A percentile compares a stretch with the other conserved stretches of the same genome.
These are phyloP conservation scores for Panthera uncia DNA, from an alignment of 2,113 vertebrate genomes.

Conservation along the genomic window DNA sequence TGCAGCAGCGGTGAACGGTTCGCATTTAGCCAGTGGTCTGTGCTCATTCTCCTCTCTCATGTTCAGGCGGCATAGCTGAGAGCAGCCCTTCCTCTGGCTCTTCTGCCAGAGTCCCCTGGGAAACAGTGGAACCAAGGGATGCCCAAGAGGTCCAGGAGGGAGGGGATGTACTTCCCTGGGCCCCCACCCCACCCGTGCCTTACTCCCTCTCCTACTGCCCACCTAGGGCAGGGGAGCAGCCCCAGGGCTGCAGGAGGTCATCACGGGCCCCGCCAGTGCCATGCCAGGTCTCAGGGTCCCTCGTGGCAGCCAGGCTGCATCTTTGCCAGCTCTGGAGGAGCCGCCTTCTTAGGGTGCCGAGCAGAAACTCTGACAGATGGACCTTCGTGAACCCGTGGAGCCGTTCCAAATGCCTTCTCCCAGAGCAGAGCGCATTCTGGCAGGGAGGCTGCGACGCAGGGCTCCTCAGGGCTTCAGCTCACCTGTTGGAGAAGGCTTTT, in stretches of 20 bases:
- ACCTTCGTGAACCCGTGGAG: slow-evolving; percentile 9
- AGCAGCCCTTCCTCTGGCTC: neutral
- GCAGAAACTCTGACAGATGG: slow-evolving; percentile 66
- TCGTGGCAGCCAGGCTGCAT: neutral
- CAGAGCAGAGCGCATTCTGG: neutral
- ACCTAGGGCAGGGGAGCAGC: neutral
- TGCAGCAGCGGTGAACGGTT: neutral
- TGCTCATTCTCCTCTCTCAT: neutral
- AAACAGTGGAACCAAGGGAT: neutral
- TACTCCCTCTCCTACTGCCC: neutral
- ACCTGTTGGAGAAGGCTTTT: neutral
- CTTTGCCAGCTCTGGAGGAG: slow-evolving; percentile 9
- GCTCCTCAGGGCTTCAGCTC: neutral
- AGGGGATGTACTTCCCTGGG: neutral
- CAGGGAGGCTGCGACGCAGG: neutral
- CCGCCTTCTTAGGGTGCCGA: neutral
- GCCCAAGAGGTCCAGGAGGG: neutral
- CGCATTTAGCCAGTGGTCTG: neutral
- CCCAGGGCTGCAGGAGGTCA: neutral
- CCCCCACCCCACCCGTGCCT: neutral
- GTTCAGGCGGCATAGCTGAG: neutral
- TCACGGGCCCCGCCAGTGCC: neutral
- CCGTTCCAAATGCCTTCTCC: slow-evolving; percentile 33
- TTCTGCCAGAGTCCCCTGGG: neutral
- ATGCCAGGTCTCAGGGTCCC: neutral